Evolutionary conservation across 2,888 invertebrate species (phyloP), one percentile per base, ranked within the genome.

Genomic region (Drosophila kanekoi): DNA sequence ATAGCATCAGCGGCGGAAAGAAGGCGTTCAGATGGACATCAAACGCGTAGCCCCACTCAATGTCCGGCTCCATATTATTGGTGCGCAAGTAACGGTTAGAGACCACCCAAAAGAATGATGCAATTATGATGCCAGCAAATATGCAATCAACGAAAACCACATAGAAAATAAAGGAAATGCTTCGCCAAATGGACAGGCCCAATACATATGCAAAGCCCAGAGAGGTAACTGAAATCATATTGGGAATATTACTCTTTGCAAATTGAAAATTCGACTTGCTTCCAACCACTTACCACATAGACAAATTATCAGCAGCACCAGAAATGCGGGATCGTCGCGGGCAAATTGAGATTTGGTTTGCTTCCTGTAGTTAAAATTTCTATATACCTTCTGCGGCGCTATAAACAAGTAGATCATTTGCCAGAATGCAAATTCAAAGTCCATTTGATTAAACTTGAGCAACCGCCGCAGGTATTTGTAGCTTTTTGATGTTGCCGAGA

Each of bases 361-460:
- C 95, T 99, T 99, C 91, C 99, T 95, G 93, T 98, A 98, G 90
- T 98, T 97, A 92, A 98, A 99, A 93, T 99, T 98, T 91, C 98
- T 95, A 92, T 98, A 98, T 38, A 99, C 98, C 94, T 98, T 98
- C 90, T 99, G 98, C 14, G 99, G 99, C 0, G 98, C 94, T 61
- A 97, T 94, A 90, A 99, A 97, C 72, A 99, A 93, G 92, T 98
- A 98, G 0, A 98, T 93, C 98, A 99, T 99, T 94, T 99, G 99
- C 99, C 99, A 99, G n/a, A 96, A 93, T 0, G 99, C 99, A 93
- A 98, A 99, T 92, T 99, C 98, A 93, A 99, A 99, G 93, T 99
- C 99, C 99, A 99, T 99, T 93, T 99, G 99, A 89, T 97, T 95
- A 91, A 98, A 98, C 92, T 97, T 97, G 66, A 97, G 94, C 66